Evolutionary conservation across 2,888 invertebrate genomes (phyloP), one percentile per base, ranked within the genome.

Genomic region (Epistrophella euchroma): DNA sequence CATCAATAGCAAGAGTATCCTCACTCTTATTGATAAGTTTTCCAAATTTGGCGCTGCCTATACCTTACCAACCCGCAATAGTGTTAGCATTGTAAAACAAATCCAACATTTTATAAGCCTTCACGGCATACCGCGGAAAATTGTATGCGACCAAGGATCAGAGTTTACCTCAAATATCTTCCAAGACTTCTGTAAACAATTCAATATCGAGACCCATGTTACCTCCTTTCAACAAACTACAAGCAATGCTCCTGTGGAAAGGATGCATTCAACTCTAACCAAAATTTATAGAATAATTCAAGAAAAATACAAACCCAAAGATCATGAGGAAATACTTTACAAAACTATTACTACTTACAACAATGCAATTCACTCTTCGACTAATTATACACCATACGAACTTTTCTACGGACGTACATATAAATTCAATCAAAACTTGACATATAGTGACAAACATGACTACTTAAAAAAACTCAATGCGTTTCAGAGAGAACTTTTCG

Each of bases 311-410:
- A 75, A 22, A 56, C 1, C 4, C 15, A 40, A 40, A 40, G 60
- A 75, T 13, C 78, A 87, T 15, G 75, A 82, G 0, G 43, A 78
- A 9, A 74, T 78, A 37, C 58, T 87, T 0, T 19, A 43, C 15
- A 74, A 78, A 56, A 56, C 85, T 4, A 22, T 85, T 35, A 58
- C 40, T 28, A 85, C 80, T 4, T 84, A 79, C 19, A 76, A 80
- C n/a, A 80, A 80, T 10, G 70, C 76, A 0, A 75, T 85, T 47
- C 76, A 85, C 50, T 81, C 80, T 17, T 15, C 37, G 2, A n/a
- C n/a, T n/a, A n/a, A n/a, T n/a, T n/a, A n/a, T n/a, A n/a, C n/a
- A n/a, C n/a, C n/a, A n/a, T n/a, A 84, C 72, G 0, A 71, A 68
- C 58, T 86, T 11, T 72, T 82, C 17, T 56, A 45, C 17, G 72